Evolutionary conservation across 2,797 vertebrate genomes (phyloP), one percentile per base, ranked within the genome.

Genomic region (Sus cebifrons): DNA sequence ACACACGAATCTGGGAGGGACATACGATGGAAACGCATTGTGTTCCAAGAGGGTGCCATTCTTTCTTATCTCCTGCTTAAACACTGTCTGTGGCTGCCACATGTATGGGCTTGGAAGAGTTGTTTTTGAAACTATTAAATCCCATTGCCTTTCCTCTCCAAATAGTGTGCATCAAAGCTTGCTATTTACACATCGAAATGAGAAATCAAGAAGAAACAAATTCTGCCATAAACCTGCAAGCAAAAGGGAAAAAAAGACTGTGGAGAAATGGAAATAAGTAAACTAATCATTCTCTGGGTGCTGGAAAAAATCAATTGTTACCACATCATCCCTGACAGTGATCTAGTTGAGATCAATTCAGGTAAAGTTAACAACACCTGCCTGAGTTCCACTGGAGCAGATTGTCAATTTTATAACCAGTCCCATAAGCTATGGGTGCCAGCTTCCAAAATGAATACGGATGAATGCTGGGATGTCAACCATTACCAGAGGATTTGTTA

Each of bases 231-330:
- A 94, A 56, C 44, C 73, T 95, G 83, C 9, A 84, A 86, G 52
- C 32, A 81, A 88, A 70, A 78, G 8, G 10, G 32, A 32, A 65
- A 49, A 32, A 52, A 49, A 40, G 5, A 44, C 86, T 77, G 36
- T 12, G 3, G 77, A 82, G 86, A 94, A 97, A 96, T 92, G 79
- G 85, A 95, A 96, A 94, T 74, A 96, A 96, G 36, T 60, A 91
- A 95, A 74, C 44, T 65, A 40, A 77, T 95, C 95, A 95, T 82
- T 95, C 86, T 96, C 96, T 95, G 3, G 2, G 16, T 94, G 11
- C 87, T 83, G 71, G 36, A 60, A 91, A 95, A 96, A 95, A 98
- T 97, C 96, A 93, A 90, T 98, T 87, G 56, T 84, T 95, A 95
- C 84, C 32, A 94, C 52, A 78, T 91, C 9, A 11, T 93, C 71